A percentile compares a stretch with the other conserved stretches of the same genome.
These are phyloP conservation scores for Eucera pruinosa DNA, from an alignment of 2,888 invertebrate species.

Conservation along the genomic window DNA sequence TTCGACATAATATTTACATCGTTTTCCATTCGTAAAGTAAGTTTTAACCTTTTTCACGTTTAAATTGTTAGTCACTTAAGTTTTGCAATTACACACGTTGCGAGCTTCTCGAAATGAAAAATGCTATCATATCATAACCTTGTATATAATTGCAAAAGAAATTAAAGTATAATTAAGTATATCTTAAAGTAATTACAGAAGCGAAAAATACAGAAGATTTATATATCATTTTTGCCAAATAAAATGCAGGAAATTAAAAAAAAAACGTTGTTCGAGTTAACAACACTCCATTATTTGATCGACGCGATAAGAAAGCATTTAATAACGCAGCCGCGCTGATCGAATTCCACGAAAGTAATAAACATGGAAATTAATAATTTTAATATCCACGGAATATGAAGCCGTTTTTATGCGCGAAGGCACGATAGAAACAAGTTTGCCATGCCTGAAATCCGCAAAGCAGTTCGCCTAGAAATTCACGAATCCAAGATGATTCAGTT, in stretches of 20 bases:
- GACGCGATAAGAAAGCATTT: neutral
- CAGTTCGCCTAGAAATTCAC: slow-evolving; percentile 7
- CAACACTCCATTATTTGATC: neutral
- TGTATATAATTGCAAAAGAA: neutral
- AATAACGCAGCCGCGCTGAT: neutral
- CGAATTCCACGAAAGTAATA: neutral
- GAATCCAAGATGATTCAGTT: slow-evolving; percentile 33
- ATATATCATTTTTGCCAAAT: neutral
- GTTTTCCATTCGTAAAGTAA: too few species aligned
- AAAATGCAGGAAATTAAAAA: neutral
- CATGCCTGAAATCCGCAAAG: slow-evolving; percentile 15
- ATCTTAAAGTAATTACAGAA: neutral
- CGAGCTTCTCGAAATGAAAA: too few species aligned
- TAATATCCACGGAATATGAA: neutral
- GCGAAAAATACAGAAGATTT: neutral
- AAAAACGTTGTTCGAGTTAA: neutral
- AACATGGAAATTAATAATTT: slow-evolving; percentile 18
- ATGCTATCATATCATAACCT: too few species aligned
- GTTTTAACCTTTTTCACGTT: too few species aligned
- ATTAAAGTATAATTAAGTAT: neutral
- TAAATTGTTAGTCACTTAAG: too few species aligned
- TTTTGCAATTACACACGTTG: neutral
- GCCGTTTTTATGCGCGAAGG: neutral
- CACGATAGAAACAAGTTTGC: neutral
- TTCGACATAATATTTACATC: too few species aligned